These are phyloP conservation scores for Tachystola acroxantha DNA, from an alignment of 2,888 invertebrate species.

Conservation along the genomic window DNA sequence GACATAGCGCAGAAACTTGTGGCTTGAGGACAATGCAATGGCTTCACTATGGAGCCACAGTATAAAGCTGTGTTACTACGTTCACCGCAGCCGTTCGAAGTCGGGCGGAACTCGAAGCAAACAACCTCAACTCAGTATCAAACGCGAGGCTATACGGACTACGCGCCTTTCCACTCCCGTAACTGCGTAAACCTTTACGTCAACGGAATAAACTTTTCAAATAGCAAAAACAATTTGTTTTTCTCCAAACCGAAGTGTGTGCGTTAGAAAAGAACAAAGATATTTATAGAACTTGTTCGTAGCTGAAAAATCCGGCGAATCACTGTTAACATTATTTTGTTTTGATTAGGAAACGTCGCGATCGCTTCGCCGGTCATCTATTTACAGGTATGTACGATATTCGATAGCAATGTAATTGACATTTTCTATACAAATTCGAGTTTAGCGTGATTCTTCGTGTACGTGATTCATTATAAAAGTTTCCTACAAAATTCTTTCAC, in stretches of 20 bases:
- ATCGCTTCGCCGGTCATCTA: slow-evolving; percentile 46
- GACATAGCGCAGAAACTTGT: slow-evolving; percentile 30
- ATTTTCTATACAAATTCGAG: background rate
- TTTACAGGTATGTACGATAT: slow-evolving; percentile 55
- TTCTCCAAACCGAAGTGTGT: slow-evolving; percentile 32
- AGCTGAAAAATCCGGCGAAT: slow-evolving; percentile 31
- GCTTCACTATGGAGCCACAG: too few species aligned
- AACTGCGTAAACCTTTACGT: slow-evolving; percentile 63
- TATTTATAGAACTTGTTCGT: slow-evolving; percentile 21
- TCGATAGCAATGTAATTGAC: slow-evolving; percentile 17
- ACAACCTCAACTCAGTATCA: slow-evolving; percentile 54
- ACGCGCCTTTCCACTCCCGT: slow-evolving; percentile 52
- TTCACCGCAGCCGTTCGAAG: slow-evolving; percentile 29
- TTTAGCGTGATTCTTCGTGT: background rate
- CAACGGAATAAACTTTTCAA: slow-evolving; percentile 50
- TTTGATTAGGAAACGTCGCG: slow-evolving; percentile 54
- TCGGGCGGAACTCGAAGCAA: slow-evolving; percentile 35
- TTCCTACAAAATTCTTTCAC: too few species aligned
- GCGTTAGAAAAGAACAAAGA: slow-evolving; percentile 15
- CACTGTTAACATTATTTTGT: slow-evolving; percentile 52
- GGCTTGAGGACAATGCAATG: slow-evolving; percentile 30
- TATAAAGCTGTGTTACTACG: slow-evolving; percentile 20
- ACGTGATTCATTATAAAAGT: background rate
- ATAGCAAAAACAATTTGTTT: slow-evolving; percentile 13
- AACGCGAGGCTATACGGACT: slow-evolving; percentile 49